phyloP scores from a whole-genome alignment of 2,113 vertebrate species.

The Sander vitreus region DNA sequence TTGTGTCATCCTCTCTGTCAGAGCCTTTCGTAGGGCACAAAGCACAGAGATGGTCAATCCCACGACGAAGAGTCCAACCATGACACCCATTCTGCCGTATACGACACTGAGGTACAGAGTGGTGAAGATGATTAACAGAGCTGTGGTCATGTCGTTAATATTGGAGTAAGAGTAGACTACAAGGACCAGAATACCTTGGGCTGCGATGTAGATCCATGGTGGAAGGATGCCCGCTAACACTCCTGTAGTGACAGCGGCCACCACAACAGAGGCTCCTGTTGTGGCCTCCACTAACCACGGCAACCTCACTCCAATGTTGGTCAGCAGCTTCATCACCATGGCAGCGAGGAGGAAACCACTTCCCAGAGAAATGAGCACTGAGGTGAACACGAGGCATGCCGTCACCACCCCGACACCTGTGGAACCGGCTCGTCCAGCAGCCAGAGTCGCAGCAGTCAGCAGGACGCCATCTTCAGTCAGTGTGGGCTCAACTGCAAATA shows the following conservation, averaged over 20 bases:
- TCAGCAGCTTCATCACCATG: slow-evolving; percentile 48
- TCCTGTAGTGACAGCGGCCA: slow-evolving; percentile 60
- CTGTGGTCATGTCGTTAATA: slow-evolving; percentile 68
- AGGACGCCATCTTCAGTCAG: slow-evolving; percentile 53
- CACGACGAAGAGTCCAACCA: slow-evolving; percentile 49
- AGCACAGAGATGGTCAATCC: slow-evolving; percentile 49
- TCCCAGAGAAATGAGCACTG: slow-evolving; percentile 67
- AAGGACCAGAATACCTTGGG: slow-evolving; percentile 58
- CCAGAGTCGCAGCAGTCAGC: slow-evolving; percentile 30
- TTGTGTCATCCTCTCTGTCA: slow-evolving; percentile 26
- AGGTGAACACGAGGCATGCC: slow-evolving; percentile 67
- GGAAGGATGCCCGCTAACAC: slow-evolving; percentile 53
- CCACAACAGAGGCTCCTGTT: slow-evolving; percentile 47
- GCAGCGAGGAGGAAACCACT: slow-evolving; percentile 66
- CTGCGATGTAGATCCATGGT: slow-evolving; percentile 43
- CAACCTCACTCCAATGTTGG: slow-evolving; percentile 3
- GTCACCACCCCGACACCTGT: slow-evolving; percentile 62
- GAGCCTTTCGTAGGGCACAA: slow-evolving; percentile 47
- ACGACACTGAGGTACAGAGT: slow-evolving; percentile 62
- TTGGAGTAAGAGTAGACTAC: slow-evolving; percentile 59
- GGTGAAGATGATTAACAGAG: slow-evolving; percentile 71
- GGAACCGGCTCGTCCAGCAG: slow-evolving; percentile 54
- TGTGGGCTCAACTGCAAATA: slow-evolving; percentile 49
- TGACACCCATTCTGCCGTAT: slow-evolving; percentile 57
- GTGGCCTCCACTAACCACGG: slow-evolving; percentile 38